Percentiles rank a stretch among this genome's conserved stretches.
Conservation (phyloP, 2,113 vertebrate genomes). For the Rhea americana region DNA sequence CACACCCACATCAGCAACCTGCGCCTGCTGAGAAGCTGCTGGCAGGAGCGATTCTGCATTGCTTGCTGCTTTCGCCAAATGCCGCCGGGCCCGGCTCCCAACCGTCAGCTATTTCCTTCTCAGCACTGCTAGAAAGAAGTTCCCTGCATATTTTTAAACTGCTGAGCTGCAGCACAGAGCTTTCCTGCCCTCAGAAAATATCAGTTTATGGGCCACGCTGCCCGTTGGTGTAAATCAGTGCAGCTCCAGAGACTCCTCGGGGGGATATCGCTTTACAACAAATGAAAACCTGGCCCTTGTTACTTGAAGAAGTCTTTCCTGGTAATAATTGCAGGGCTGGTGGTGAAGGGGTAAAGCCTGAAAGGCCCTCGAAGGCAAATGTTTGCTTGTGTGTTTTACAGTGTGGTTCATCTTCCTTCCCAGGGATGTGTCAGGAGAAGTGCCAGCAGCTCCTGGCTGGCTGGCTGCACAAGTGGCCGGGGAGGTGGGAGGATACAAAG, state of each 20-base stretch:
- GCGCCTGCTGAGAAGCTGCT: not conserved
- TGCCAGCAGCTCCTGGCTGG: accelerated
- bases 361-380: not conserved
- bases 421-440: accelerated
- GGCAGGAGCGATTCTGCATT: not conserved
- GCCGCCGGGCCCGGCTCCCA: not conserved
- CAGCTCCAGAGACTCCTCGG: not conserved
- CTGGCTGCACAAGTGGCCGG: accelerated
- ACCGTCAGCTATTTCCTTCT: not conserved
- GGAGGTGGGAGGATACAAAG: not conserved
- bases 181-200: accelerated
- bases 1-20: accelerated
- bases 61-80: not conserved
- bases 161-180: not conserved
- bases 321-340: not conserved
- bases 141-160: not conserved
- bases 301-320: not conserved
- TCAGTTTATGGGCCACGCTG: accelerated
- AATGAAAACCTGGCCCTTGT: not conserved
- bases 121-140: not conserved
- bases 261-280: accelerated
- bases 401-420: not conserved
- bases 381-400: accelerated
- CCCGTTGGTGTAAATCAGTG: accelerated
- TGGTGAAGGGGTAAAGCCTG: not conserved